Base-by-base conservation (phyloP, 2,888 invertebrate species). In the Macrosiphum euphorbiae region DNA sequence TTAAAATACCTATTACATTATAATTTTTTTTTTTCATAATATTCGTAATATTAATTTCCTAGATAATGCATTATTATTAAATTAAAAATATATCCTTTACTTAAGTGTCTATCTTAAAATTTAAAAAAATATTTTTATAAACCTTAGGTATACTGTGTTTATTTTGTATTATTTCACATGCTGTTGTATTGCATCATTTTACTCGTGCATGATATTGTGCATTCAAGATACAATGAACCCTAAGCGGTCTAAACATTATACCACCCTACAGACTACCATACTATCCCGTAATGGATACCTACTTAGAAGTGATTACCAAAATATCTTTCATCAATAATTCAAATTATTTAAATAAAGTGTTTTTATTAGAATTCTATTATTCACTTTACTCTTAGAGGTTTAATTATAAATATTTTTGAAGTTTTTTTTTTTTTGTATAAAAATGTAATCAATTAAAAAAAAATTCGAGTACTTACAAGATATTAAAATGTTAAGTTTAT, bases 191-290 rank as follows among this genome's bases (percentile, higher is more conserved):
- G 41, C 84, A 1, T 91, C 52, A 91, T 84, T 26, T 41, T 20
- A 55, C 20, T 20, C 28, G 26, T 41, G 26, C 28, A 35, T 78
- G 35, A 50, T 35, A 55, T 55, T 55, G 35, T 89, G 20, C 35
- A 35, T 90, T 78, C 2, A 58, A 58, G 26, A 47, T 90, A 90
- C 89, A 89, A 89, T 44, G 44, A 89, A 61, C 44, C 90, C 67
- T 35, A 67, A 44, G 44, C 55, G 13, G 41, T 58, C 20, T 47
- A 35, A 50, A 20, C 41, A 44, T 89, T 58, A 28, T 61, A 55
- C 11, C 35, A 24, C 50, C 88, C 55, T 41, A 52, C 35, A 78
- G 4, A 78, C 78, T 78, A 2, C 26, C 41, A 41, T 41, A 28
- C 88, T 24, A 88, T 35, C 35, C 35, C 41, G 35, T 24, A 20